Evolutionary conservation across 2,888 invertebrate species (phyloP).

Genomic region (Polyploca ridens): DNA sequence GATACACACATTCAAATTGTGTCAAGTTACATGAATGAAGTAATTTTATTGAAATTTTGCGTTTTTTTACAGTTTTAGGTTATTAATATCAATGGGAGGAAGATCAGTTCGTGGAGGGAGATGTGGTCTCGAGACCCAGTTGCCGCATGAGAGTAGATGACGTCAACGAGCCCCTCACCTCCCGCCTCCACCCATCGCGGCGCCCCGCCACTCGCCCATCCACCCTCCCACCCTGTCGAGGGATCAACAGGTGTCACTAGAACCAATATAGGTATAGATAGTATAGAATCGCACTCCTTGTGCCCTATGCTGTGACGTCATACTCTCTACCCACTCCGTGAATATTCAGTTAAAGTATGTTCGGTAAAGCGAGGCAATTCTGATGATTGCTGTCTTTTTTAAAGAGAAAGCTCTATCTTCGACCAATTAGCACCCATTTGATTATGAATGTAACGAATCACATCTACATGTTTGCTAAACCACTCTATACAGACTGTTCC

Average conservation of each 20-base stretch:
- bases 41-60: too few relatives aligned
- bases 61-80: background rate
- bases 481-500: too few relatives aligned
- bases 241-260: background rate
- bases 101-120: background rate
- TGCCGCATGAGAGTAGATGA: background rate
- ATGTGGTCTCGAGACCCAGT: background rate
- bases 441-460: too few relatives aligned
- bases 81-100: background rate
- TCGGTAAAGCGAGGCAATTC: background rate
- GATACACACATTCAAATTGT: too few relatives aligned
- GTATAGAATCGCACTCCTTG: background rate
- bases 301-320: constrained; percentile 2
- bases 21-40: too few relatives aligned
- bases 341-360: background rate
- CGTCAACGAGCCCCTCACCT: background rate
- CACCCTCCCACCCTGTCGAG: background rate
- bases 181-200: background rate
- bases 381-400: background rate
- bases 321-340: background rate
- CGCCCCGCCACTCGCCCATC: background rate
- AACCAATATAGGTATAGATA: background rate
- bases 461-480: too few relatives aligned
- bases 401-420: background rate
- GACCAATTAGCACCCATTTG: too few relatives aligned